Evolutionary conservation across 2,797 vertebrate species (phyloP), one percentile per base, ranked within the genome.

Genomic region (Clarias pachynema): DNA sequence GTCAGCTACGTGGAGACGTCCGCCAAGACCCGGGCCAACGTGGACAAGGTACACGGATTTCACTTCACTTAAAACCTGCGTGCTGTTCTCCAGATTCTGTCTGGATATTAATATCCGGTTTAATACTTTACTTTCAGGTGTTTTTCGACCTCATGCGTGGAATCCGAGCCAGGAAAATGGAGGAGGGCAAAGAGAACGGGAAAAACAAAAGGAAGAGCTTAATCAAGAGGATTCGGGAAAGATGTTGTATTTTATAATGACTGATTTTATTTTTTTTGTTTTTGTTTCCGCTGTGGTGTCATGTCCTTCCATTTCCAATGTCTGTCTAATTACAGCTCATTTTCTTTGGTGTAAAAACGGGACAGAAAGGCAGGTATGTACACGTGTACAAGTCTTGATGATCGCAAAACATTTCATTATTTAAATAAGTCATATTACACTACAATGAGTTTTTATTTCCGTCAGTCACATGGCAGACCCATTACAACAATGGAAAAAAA

Each of bases 111-210:
- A 77, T 26, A 29, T 49, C 65, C 37, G 73, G 4, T 53, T 63
- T 40, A 49, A 5, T 20, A 1, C 37, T 60, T 53, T 53, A 22
- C 65, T 44, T 87, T 5, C 90, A 97, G 97, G 96, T 97, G 81
- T 97, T 97, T 93, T 97, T 97, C 84, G 96, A 97, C 90, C 95
- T 97, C 89, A 97, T 97, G 97, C 94, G 97, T 92, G 96, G 97
- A 94, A 96, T 97, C 88, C 94, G 96, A 93, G 96, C 97, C 89
- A 95, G 96, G 91, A 97, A 97, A 91, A 97, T 97, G 96, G 96
- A 97, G 93, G 96, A 97, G 88, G 96, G 96, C 92, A 97, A 97
- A 94, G 96, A 97, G 91, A 97, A 97, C 8, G 96, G 96, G 75
- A 97, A 97, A 92, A 97, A 97, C 92, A 97, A 97, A 92, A 95